Conservation (phyloP, 2,888 invertebrate genomes). For the Aleiodes alternator region DNA sequence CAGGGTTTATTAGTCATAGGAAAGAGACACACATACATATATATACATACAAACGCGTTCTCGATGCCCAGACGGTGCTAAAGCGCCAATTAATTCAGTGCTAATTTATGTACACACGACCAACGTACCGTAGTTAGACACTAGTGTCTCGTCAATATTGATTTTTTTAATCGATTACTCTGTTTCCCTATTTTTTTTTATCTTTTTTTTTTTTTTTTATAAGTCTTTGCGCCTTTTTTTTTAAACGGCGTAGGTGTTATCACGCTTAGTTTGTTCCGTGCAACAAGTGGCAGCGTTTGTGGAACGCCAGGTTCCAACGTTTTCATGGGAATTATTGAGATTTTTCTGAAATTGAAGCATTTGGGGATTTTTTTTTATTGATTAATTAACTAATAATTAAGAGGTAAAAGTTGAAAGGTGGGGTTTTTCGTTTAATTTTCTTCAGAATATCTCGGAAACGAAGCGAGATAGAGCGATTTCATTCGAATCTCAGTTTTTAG, state of each 20-base stretch:
- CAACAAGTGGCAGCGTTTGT: conserved; percentile 57
- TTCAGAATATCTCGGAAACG: no score
- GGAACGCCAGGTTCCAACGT: conserved; percentile 32
- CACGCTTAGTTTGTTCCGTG: conserved; percentile 46
- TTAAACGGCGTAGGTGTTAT: background rate
- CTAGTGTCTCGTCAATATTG: conserved; percentile 27
- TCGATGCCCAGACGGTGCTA: conserved; percentile 9
- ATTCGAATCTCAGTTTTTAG: no score
- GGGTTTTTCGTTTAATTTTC: no score
- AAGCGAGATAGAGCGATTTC: no score
- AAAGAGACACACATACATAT: background rate
- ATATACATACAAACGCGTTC: no score
- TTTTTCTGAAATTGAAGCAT: no score
- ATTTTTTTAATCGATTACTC: background rate
- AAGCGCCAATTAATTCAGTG: conserved; percentile 36
- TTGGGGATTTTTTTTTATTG: background rate
- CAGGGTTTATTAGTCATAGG: conserved; percentile 29
- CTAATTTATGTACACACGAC: conserved; percentile 34
- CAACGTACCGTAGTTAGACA: conserved; percentile 22
- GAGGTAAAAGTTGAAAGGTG: no score
- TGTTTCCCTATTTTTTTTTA: background rate
- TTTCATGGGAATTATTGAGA: background rate
- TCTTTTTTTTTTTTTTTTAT: background rate
- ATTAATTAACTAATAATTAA: no score
- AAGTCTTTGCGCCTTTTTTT: background rate